Conservation (phyloP, 2,888 invertebrate species). For the Polietes domitor region DNA sequence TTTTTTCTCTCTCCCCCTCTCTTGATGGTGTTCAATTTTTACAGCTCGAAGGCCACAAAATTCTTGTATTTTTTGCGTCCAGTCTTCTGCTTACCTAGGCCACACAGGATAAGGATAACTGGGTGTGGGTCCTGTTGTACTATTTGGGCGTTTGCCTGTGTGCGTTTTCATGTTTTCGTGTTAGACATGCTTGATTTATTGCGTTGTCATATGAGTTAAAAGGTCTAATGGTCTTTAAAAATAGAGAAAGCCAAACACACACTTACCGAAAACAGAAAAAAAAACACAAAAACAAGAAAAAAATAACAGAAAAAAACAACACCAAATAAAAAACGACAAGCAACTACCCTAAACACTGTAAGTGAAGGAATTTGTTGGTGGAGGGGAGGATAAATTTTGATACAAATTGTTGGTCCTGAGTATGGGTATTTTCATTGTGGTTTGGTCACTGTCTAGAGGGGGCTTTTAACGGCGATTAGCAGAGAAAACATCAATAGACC, state of each 20-base stretch:
- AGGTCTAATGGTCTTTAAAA: slow-evolving; percentile 49
- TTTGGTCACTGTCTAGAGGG: no score
- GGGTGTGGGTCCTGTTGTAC: neutral
- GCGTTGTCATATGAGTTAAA: slow-evolving; percentile 57
- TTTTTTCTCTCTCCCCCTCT: neutral
- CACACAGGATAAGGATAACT: neutral
- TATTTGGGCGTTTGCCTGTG: slow-evolving; percentile 22
- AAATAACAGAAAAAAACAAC: no score
- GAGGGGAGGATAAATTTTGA: neutral
- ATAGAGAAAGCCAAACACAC: neutral
- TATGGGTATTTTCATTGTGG: no score
- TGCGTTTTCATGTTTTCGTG: slow-evolving; percentile 42
- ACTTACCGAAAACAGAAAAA: neutral
- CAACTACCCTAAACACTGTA: neutral
- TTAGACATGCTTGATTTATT: slow-evolving; percentile 61
- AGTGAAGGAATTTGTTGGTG: neutral
- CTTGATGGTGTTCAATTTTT: slow-evolving; percentile 20
- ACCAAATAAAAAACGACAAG: no score
- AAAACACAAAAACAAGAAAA: neutral
- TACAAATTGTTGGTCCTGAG: no score
- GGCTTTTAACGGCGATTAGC: no score
- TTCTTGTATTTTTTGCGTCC: neutral
- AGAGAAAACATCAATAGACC: no score
- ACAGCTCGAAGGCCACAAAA: slow-evolving; percentile 16
- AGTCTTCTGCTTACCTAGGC: neutral